Evolutionary conservation across 2,888 invertebrate species (phyloP).

Genomic region (Lycaena phlaeas): DNA sequence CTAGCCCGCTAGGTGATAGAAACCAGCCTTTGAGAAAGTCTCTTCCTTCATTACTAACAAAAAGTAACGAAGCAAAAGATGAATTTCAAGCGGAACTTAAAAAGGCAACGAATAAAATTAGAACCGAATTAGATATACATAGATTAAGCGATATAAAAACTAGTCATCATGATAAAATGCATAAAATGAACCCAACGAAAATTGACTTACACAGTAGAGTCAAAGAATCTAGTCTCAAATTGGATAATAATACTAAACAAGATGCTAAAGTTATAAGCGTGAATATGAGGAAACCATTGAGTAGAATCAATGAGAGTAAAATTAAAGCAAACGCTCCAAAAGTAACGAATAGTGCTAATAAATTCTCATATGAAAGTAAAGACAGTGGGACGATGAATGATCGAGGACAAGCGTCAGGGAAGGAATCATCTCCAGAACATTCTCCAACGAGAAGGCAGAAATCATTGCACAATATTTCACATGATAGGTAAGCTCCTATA

Average conservation of each 20-base stretch:
- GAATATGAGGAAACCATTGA: constrained; percentile 38
- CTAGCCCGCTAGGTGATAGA: constrained; percentile 42
- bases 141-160: constrained; percentile 61
- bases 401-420: constrained; percentile 75
- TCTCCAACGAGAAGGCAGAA: constrained; percentile 31
- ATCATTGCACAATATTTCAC: background rate
- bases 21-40: constrained; percentile 64
- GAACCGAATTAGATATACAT: constrained; percentile 60
- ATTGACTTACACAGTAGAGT: constrained; percentile 47
- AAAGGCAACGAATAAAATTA: constrained; percentile 67
- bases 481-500: background rate
- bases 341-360: constrained; percentile 29
- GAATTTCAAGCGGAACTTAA: constrained; percentile 69
- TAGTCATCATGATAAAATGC: constrained; percentile 56
- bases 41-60: constrained; percentile 66
- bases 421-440: constrained; percentile 76
- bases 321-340: constrained; percentile 32
- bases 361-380: constrained; percentile 42
- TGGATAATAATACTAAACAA: constrained; percentile 29
- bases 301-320: constrained; percentile 44
- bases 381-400: constrained; percentile 51
- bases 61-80: constrained; percentile 69
- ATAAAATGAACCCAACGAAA: constrained; percentile 63
- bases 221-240: constrained; percentile 65
- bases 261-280: constrained; percentile 33